A percentile compares a stretch with the other conserved stretches of the same genome.
Evolutionary conservation across 2,888 invertebrate species (phyloP).

Genomic region (Branchellion lobata): DNA sequence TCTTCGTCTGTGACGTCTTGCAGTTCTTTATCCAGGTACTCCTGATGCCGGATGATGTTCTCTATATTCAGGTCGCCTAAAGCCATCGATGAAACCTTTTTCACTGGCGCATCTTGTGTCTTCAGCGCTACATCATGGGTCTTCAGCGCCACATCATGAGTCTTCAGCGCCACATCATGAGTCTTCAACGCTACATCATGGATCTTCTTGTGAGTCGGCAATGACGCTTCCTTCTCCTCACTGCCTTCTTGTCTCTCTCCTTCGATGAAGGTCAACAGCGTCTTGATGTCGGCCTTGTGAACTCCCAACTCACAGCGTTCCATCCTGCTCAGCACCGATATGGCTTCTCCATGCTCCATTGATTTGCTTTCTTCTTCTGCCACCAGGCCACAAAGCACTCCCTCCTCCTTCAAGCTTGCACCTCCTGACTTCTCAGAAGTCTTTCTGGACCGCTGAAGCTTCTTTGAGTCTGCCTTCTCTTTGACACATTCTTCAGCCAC

Average conservation of each 20-base stretch:
- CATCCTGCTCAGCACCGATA: neutral
- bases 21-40: constrained; percentile 4
- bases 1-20: neutral
- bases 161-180: neutral
- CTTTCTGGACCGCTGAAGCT: no score
- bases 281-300: neutral
- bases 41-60: neutral
- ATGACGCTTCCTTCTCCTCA: neutral
- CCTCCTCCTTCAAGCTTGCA: neutral
- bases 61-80: neutral
- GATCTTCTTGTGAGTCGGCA: no score
- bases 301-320: neutral
- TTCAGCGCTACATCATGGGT: neutral
- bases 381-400: no score
- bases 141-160: neutral
- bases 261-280: constrained; percentile 5
- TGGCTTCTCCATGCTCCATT: neutral
- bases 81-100: neutral
- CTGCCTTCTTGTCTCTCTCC: no score
- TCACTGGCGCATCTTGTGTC: neutral
- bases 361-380: neutral
- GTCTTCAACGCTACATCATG: no score
- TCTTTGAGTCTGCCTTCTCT: no score
- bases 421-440: neutral
- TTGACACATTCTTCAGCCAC: no score